Conservation (phyloP, 2,888 invertebrate genomes). For the Diaphora mendica region DNA sequence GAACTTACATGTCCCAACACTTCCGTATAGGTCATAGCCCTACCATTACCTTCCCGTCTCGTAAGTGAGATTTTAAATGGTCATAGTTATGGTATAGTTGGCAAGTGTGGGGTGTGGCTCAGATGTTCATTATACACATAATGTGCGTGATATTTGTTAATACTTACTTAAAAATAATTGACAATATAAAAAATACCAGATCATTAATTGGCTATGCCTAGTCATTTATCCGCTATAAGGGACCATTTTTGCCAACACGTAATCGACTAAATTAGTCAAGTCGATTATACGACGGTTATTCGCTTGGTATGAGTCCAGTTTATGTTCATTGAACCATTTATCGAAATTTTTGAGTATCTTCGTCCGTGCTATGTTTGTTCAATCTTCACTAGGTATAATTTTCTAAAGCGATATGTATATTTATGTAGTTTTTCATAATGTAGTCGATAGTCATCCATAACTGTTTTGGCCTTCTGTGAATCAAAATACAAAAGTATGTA, state of each 20-base stretch:
- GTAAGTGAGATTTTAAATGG: neutral
- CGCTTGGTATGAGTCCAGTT: conserved; percentile 25
- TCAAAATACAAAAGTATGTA: no score
- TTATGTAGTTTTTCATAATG: neutral
- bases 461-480: neutral
- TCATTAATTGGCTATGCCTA: conserved; percentile 31
- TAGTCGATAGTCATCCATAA: no score
- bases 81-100: neutral
- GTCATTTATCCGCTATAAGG: conserved; percentile 36
- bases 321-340: conserved; percentile 21
- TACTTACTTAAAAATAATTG: neutral
- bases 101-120: no score
- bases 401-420: neutral
- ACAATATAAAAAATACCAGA: conserved; percentile 5
- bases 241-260: conserved; percentile 39
- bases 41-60: no score
- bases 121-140: no score
- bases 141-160: neutral
- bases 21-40: no score
- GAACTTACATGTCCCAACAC: no score
- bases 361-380: conserved; percentile 1
- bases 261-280: conserved; percentile 38
- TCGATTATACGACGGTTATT: conserved; percentile 31
- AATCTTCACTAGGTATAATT: neutral
- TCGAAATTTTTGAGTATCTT: conserved; percentile 18